A percentile compares a stretch with the other conserved stretches of the same genome.
These are phyloP conservation scores for Clostera curtula DNA, from an alignment of 2,888 invertebrate genomes.

Conservation along the genomic window DNA sequence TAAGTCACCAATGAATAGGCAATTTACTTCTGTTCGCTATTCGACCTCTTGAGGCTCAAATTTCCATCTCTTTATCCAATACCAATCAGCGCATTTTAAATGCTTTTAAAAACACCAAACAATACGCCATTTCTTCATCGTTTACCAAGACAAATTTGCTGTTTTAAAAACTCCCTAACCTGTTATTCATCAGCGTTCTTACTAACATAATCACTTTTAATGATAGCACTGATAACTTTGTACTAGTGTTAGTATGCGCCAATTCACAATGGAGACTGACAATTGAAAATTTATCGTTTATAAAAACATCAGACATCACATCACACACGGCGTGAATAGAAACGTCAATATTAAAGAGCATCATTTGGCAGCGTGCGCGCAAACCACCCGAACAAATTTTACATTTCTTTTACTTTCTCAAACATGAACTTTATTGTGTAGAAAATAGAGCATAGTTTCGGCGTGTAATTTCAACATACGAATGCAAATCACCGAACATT, in stretches of 20 bases:
- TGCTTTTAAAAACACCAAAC: slow-evolving; percentile 29
- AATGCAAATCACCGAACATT: slow-evolving; percentile 28
- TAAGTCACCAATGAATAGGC: slow-evolving; percentile 40
- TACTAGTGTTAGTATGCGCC: slow-evolving; percentile 31
- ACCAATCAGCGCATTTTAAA: slow-evolving; percentile 35
- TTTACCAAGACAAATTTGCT: slow-evolving; percentile 9
- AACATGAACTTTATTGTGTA: slow-evolving; percentile 8
- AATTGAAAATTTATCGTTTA: slow-evolving; percentile 60
- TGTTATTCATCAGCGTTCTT: slow-evolving; percentile 2
- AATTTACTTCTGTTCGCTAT: slow-evolving; percentile 42
- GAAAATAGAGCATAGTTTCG: slow-evolving; percentile 27
- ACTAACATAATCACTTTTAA: neutral
- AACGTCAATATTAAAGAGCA: slow-evolving; percentile 53
- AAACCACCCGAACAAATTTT: slow-evolving; percentile 21
- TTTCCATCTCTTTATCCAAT: slow-evolving; percentile 28
- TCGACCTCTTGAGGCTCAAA: slow-evolving; percentile 18
- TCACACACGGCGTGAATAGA: slow-evolving; percentile 47
- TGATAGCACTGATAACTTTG: slow-evolving; percentile 12
- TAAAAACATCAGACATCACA: slow-evolving; percentile 54
- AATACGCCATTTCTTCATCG: slow-evolving; percentile 9
- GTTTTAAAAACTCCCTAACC: no score
- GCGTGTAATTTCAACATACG: slow-evolving; percentile 8
- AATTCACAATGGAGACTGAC: slow-evolving; percentile 45
- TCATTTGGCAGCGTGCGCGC: slow-evolving; percentile 50
- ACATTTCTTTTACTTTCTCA: slow-evolving; percentile 4